These are phyloP conservation scores for Hydraecia micacea DNA, from an alignment of 2,888 invertebrate species.

Conservation along the genomic window DNA sequence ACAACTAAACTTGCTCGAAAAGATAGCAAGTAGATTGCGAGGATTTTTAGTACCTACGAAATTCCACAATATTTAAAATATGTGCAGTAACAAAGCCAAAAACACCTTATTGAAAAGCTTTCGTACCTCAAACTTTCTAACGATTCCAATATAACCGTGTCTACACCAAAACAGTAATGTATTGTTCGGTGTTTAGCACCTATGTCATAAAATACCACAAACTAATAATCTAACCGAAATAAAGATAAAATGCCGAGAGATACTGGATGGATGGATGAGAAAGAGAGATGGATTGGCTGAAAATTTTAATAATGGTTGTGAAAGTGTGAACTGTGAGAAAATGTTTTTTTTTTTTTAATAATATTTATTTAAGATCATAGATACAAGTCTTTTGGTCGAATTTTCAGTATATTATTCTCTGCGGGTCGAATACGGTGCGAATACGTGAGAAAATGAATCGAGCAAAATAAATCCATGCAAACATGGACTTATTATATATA, in stretches of 20 bases:
- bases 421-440: too few relatives aligned
- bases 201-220: conserved; percentile 53
- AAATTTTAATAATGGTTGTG: conserved; percentile 44
- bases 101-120: conserved; percentile 7
- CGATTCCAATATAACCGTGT: conserved; percentile 22
- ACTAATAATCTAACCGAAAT: conserved; percentile 44
- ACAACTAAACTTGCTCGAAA: neutral
- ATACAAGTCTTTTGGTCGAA: too few relatives aligned
- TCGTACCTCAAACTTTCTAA: conserved; percentile 55
- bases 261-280: conserved; percentile 44
- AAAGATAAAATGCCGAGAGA: conserved; percentile 41
- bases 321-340: conserved; percentile 15
- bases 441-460: too few relatives aligned
- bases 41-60: neutral
- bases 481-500: too few relatives aligned
- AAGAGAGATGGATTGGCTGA: conserved; percentile 40
- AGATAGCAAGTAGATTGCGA: neutral
- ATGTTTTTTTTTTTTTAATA: too few relatives aligned
- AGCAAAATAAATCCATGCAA: too few relatives aligned
- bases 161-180: conserved; percentile 39
- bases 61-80: neutral
- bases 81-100: neutral
- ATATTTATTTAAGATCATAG: too few relatives aligned
- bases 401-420: too few relatives aligned
- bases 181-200: conserved; percentile 36